phyloP scores from a whole-genome alignment of 2,888 invertebrate species.

The Diaphora mendica region DNA sequence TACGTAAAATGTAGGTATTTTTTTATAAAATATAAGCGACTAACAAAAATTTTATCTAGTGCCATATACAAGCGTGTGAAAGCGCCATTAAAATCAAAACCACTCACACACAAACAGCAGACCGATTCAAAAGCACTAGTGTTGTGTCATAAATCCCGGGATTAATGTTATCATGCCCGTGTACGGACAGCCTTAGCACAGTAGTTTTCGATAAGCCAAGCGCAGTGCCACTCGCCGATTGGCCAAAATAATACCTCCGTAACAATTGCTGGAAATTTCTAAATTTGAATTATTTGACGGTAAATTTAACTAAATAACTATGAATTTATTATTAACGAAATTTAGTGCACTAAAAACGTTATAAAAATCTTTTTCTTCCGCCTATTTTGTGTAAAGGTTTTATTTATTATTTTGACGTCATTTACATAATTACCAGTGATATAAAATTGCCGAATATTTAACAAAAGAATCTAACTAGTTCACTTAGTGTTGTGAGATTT shows the following conservation, averaged over 20 bases:
- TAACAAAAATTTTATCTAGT: neutral
- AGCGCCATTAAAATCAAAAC: constrained; percentile 18
- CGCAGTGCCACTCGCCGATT: constrained; percentile 63
- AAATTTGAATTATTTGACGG: constrained; percentile 1
- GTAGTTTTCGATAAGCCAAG: constrained; percentile 54
- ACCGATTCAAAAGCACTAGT: constrained; percentile 25
- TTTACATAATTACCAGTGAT: neutral
- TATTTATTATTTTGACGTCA: neutral
- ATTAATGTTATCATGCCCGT: constrained; percentile 55
- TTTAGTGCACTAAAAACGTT: neutral
- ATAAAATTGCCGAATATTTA: neutral
- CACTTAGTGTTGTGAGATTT: neutral
- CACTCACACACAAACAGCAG: constrained; percentile 24
- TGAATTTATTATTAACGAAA: neutral
- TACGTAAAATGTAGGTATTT: neutral
- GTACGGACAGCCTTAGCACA: constrained; percentile 63
- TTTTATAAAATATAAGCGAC: neutral
- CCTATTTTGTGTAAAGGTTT: neutral
- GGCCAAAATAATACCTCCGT: constrained; percentile 50
- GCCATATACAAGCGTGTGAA: constrained; percentile 19
- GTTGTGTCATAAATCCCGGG: constrained; percentile 59
- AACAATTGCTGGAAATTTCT: constrained; percentile 5
- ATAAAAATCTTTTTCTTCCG: neutral
- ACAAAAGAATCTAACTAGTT: neutral
- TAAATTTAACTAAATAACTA: neutral